phyloP scores from a whole-genome alignment of 2,113 vertebrate genomes.

The Illadopsis cleaveri region DNA sequence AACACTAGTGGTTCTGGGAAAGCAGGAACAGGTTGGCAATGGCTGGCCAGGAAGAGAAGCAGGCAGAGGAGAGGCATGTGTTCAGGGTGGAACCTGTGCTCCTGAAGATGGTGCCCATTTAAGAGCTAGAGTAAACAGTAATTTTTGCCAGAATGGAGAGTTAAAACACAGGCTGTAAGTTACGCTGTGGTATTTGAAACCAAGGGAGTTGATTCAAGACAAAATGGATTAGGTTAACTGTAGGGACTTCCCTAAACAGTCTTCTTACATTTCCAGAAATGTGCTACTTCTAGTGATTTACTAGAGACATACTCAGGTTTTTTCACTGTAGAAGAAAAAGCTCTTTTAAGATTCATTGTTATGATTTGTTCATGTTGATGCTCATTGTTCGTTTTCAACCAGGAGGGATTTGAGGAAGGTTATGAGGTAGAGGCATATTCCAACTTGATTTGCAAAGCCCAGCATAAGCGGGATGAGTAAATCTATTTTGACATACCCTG shows the following conservation, averaged over 20 bases:
- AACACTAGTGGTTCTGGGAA: constrained; percentile 55
- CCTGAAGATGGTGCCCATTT: constrained; percentile 48
- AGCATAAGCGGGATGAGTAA: background rate
- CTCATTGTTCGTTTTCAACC: background rate
- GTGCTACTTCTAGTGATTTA: background rate
- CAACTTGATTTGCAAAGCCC: background rate
- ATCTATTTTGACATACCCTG: background rate
- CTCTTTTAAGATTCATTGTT: background rate
- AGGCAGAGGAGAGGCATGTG: constrained; percentile 61
- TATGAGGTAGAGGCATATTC: background rate
- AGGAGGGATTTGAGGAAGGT: background rate
- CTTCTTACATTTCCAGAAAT: background rate
- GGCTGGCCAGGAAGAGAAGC: constrained; percentile 18
- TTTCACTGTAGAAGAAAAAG: background rate
- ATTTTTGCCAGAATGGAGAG: background rate
- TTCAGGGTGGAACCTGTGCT: constrained; percentile 66
- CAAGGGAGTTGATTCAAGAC: background rate
- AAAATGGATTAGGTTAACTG: background rate
- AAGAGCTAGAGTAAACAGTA: constrained; percentile 42
- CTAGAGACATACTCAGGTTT: background rate
- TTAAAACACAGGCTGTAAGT: background rate
- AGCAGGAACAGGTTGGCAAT: constrained; percentile 53
- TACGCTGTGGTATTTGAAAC: background rate
- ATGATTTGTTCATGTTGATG: background rate
- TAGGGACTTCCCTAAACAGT: background rate